These are phyloP conservation scores for Thymelicus acteon DNA, from an alignment of 2,888 invertebrate species.

Conservation along the genomic window DNA sequence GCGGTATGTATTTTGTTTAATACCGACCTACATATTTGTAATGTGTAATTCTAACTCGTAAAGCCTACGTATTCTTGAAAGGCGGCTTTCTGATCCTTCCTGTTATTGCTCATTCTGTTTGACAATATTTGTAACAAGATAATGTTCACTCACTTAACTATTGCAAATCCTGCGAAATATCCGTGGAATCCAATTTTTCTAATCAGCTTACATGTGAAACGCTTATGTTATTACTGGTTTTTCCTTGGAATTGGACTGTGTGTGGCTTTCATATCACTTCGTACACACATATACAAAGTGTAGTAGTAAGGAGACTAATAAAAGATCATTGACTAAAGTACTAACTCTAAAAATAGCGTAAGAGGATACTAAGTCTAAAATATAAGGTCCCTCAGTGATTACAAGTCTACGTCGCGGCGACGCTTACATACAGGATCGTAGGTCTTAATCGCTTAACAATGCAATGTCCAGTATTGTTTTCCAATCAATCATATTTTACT, in stretches of 20 bases:
- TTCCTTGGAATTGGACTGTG: background rate
- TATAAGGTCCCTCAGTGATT: background rate
- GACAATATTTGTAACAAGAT: background rate
- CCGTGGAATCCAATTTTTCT: too few relatives aligned
- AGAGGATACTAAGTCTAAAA: background rate
- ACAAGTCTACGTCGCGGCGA: background rate
- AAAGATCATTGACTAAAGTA: too few relatives aligned
- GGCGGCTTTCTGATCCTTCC: slow-evolving; percentile 17
- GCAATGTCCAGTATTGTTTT: slow-evolving; percentile 39
- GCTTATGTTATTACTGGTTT: background rate
- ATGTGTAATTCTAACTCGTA: slow-evolving; percentile 33
- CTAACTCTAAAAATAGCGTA: background rate
- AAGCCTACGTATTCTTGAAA: slow-evolving; percentile 31
- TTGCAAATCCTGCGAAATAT: too few relatives aligned
- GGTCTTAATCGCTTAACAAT: slow-evolving; percentile 45
- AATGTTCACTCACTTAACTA: background rate
- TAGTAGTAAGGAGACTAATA: too few relatives aligned
- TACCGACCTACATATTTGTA: slow-evolving; percentile 31
- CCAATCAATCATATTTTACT: slow-evolving; percentile 25
- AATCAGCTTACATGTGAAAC: too few relatives aligned
- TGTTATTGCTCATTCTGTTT: slow-evolving; percentile 12
- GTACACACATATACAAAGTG: background rate
- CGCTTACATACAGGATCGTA: slow-evolving; percentile 32
- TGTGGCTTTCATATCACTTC: background rate
- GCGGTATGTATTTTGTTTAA: slow-evolving; percentile 29